Percentiles rank a stretch among this genome's conserved stretches.
These are phyloP conservation scores for Crax fasciolata DNA, from an alignment of 2,797 vertebrate species.

Conservation along the genomic window DNA sequence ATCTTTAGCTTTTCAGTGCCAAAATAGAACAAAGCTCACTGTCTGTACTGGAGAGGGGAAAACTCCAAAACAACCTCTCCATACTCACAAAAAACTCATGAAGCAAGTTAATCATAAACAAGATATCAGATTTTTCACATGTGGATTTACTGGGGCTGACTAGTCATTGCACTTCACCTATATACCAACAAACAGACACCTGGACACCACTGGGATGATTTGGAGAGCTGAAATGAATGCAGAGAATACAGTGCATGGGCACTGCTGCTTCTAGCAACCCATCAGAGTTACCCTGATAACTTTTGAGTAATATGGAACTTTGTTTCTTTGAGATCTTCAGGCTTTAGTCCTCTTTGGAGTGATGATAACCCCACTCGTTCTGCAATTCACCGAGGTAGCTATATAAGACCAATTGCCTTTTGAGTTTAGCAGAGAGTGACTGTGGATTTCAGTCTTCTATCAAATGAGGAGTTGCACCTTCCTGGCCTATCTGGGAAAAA, in stretches of 20 bases:
- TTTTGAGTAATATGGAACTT: not conserved
- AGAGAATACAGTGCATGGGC: not conserved
- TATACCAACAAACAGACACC: not conserved
- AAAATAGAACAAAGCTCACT: not conserved
- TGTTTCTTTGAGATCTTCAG: not conserved
- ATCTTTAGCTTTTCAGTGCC: not conserved
- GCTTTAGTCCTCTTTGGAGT: not conserved
- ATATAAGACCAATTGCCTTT: not conserved
- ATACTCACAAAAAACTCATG: not conserved
- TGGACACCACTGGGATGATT: not conserved
- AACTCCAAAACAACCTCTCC: rapidly evolving
- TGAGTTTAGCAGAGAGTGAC: not conserved
- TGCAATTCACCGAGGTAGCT: not conserved
- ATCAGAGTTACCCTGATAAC: not conserved
- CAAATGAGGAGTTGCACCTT: not conserved
- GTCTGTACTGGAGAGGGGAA: rapidly evolving
- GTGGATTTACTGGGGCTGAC: not conserved
- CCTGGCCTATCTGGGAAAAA: too few relatives aligned
- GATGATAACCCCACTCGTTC: not conserved
- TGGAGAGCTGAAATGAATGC: not conserved
- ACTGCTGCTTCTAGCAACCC: not conserved
- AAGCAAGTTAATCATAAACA: not conserved
- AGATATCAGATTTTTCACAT: not conserved
- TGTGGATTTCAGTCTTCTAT: not conserved
- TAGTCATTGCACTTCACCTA: not conserved